Base-by-base conservation (phyloP, 2,888 invertebrate species). In the Carabus problematicus region DNA sequence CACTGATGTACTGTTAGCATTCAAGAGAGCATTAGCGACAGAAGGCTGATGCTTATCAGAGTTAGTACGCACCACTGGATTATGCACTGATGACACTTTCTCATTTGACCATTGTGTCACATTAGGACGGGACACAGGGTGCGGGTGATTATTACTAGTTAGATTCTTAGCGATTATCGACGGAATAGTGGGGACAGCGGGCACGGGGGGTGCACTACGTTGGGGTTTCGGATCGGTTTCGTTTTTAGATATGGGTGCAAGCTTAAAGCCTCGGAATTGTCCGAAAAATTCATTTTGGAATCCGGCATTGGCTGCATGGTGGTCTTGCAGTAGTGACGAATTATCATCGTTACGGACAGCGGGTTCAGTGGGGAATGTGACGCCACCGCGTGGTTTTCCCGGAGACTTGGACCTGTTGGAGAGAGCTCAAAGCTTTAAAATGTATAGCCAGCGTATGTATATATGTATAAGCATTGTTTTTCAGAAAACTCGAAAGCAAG, bases 201-300 rank as follows among this genome's bases (percentile, higher is more conserved):
- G 74, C 11, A 73, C 71, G 8, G 74, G 72, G 6, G 73, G 70
- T 64, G 71, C 56, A 19, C 68, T 67, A 56, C 66, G 42, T 61
- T 60, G 61, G 0, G 67, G 75, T 62, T 77, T 70, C 14, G 78
- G 75, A 70, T 80, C 78, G 9, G 75, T 45, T 63, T 78, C 75
- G 11, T 81, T 80, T 75, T 84, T 84, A 42, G 86, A 85, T 0
- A 90, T 83, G 0, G 92, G 91, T 0, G 88, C 86, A 54, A 95
- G 84, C 0, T 91, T 90, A 80, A 94, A 95, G 0, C 94, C 94
- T 81, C 92, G 93, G 82, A 93, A 94, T 76, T 93, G 91, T 0
- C 94, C 94, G 79, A 93, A 93, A 82, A 94, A 89, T 76, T 90
- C 89, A 70, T 82, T 84, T 55, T 77, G 75, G 11, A 78, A 72